These are phyloP conservation scores for Zalophus californianus DNA, from an alignment of 2,797 vertebrate species.

Conservation along the genomic window DNA sequence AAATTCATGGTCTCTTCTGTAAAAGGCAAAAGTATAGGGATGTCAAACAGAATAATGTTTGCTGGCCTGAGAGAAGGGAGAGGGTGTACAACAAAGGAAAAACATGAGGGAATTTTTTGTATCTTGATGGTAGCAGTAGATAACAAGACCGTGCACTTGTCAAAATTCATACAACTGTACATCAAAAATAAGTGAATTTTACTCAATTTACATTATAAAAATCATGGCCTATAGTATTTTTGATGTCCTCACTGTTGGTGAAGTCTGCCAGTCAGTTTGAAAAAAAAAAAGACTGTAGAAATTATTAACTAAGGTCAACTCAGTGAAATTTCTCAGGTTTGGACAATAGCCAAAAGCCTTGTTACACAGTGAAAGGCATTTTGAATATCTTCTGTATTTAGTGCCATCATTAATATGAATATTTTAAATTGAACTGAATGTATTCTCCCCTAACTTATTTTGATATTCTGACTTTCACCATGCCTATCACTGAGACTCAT, in stretches of 20 bases:
- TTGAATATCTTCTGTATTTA: neutral
- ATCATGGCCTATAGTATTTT: neutral
- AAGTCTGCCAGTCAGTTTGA: neutral
- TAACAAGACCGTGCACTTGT: neutral
- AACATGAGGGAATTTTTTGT: neutral
- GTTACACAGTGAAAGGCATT: neutral
- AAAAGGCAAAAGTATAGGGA: neutral
- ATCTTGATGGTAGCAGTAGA: neutral
- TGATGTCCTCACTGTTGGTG: neutral
- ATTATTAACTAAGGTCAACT: neutral
- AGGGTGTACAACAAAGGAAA: neutral
- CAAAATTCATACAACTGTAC: neutral
- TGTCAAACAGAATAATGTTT: neutral
- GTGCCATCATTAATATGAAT: neutral
- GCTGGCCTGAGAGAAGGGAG: neutral
- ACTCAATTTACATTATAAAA: neutral
- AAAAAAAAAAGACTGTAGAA: neutral
- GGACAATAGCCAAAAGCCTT: neutral
- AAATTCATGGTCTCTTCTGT: neutral
- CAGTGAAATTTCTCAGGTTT: neutral
- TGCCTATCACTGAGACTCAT: neutral
- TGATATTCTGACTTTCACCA: neutral
- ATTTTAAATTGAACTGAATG: neutral
- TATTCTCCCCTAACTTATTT: neutral
- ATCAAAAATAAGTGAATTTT: conserved; percentile 25